A percentile compares a stretch with the other conserved stretches of the same genome.
Conservation (phyloP, 2,113 vertebrate species). For the Stegostoma tigrinum region DNA sequence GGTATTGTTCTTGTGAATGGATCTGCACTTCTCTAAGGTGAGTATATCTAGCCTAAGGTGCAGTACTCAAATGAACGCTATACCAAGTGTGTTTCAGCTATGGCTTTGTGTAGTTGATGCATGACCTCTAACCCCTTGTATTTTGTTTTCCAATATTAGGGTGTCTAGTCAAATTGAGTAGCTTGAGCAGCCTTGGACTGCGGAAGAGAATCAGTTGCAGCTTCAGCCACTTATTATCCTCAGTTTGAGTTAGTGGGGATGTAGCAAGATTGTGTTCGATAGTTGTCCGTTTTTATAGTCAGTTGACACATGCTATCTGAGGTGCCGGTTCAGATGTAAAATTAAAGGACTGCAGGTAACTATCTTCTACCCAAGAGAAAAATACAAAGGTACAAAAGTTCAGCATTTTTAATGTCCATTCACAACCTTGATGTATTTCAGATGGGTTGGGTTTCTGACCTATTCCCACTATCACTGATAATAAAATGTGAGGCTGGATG, state of each 20-base stretch:
- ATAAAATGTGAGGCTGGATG: too few species aligned
- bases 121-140: neutral
- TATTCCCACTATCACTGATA: too few species aligned
- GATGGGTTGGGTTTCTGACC: too few species aligned
- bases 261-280: neutral
- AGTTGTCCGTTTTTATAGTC: neutral
- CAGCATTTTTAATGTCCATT: neutral
- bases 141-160: neutral
- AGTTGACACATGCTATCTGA: neutral
- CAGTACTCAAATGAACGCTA: neutral
- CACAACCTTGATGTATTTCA: neutral
- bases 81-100: too few species aligned
- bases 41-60: neutral
- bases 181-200: neutral
- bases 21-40: neutral
- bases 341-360: neutral
- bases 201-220: neutral
- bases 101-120: too few species aligned
- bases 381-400: neutral
- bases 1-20: neutral
- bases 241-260: neutral
- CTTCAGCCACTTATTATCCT: neutral
- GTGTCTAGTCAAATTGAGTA: neutral
- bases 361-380: neutral
- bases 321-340: neutral